These are phyloP conservation scores for Eurois occulta DNA, from an alignment of 2,888 invertebrate genomes.

Conservation along the genomic window DNA sequence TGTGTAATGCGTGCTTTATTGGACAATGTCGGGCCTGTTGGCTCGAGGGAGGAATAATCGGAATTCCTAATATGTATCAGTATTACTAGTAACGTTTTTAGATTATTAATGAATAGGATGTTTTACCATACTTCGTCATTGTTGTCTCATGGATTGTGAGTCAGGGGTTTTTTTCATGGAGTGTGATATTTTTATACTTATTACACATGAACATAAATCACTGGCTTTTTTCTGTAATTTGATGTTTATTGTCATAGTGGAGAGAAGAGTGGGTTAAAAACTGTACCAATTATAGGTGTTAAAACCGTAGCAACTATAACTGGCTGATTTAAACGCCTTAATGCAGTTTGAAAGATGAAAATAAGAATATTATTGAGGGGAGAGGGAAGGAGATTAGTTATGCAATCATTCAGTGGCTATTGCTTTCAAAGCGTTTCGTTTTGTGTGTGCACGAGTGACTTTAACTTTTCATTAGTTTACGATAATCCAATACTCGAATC, in stretches of 20 bases:
- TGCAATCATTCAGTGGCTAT: not conserved
- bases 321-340: not conserved
- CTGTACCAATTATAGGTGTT: too few relatives aligned
- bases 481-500: not conserved
- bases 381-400: not conserved
- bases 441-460: not conserved
- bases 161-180: conserved; percentile 34
- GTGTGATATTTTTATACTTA: conserved; percentile 10
- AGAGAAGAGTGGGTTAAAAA: not conserved
- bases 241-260: not conserved
- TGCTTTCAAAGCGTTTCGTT: not conserved
- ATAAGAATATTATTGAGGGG: not conserved
- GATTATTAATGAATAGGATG: conserved; percentile 62
- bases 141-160: conserved; percentile 13
- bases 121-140: conserved; percentile 42
- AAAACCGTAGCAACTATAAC: not conserved
- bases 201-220: not conserved
- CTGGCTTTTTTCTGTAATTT: not conserved
- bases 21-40: conserved; percentile 65
- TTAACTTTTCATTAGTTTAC: not conserved
- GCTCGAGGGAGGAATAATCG: conserved; percentile 63
- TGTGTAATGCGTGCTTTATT: conserved; percentile 68
- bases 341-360: not conserved
- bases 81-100: conserved; percentile 59
- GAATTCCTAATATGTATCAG: conserved; percentile 68